A percentile compares a stretch with the other conserved stretches of the same genome.
Conservation (phyloP, 2,797 vertebrate species). For the Strix occidentalis region DNA sequence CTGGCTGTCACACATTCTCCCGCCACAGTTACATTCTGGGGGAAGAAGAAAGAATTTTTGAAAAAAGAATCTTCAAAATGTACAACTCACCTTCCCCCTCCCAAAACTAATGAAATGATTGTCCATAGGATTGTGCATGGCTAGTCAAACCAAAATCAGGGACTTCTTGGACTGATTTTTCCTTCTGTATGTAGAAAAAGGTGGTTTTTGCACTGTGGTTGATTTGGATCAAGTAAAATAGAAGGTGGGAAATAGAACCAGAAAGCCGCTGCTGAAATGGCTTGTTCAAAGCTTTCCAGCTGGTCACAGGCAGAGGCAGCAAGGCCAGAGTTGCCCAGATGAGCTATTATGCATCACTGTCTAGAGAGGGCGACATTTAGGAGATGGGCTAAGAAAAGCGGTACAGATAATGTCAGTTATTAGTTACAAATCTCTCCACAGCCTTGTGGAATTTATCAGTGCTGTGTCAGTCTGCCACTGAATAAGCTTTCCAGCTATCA, state of each 20-base stretch:
- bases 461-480: background rate
- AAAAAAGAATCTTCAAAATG: background rate
- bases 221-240: background rate
- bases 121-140: background rate
- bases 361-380: background rate
- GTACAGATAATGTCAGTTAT: background rate
- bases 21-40: conserved; percentile 89
- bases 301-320: background rate
- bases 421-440: background rate
- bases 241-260: background rate
- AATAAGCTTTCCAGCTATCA: background rate
- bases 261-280: background rate
- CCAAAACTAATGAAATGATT: background rate
- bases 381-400: background rate
- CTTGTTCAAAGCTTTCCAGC: background rate
- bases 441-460: background rate
- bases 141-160: background rate
- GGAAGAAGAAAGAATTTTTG: conserved; percentile 20
- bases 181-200: background rate
- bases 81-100: background rate
- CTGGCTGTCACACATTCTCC: conserved; percentile 87
- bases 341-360: fast-evolving
- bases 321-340: background rate
- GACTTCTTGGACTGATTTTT: background rate
- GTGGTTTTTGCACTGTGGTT: fast-evolving